phyloP scores from a whole-genome alignment of 2,888 invertebrate genomes.

The Lagria hirta region DNA sequence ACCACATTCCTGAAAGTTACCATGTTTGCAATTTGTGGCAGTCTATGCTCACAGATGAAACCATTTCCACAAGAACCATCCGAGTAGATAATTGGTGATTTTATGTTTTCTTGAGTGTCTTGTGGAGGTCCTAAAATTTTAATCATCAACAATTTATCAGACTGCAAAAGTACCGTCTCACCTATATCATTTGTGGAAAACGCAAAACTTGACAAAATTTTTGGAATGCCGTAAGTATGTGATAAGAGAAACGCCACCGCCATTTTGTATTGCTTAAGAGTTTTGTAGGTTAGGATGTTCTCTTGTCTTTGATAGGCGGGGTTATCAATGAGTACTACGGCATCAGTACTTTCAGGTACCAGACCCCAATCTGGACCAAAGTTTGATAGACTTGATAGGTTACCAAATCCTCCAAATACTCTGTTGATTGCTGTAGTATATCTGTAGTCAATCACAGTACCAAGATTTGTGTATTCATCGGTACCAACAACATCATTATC shows the following conservation, averaged over 20 bases:
- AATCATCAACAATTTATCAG: no score
- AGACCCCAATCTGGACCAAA: conserved; percentile 70
- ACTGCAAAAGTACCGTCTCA: no score
- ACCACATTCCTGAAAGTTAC: conserved; percentile 68
- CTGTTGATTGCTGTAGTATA: conserved; percentile 60
- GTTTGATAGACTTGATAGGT: conserved; percentile 64
- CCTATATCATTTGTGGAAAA: no score
- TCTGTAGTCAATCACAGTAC: conserved; percentile 76
- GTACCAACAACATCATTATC: background rate
- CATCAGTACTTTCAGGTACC: conserved; percentile 50
- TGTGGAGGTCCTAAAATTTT: conserved; percentile 74
- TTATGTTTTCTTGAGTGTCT: conserved; percentile 59
- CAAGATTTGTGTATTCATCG: conserved; percentile 52
- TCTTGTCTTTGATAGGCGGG: conserved; percentile 74
- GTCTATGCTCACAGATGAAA: conserved; percentile 84
- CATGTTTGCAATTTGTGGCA: conserved; percentile 80
- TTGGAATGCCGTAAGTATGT: conserved; percentile 74
- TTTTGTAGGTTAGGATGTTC: conserved; percentile 65
- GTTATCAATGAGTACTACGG: conserved; percentile 58
- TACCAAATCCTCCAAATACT: conserved; percentile 62
- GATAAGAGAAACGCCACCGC: conserved; percentile 84
- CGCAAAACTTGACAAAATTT: conserved; percentile 81
- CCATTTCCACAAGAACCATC: conserved; percentile 69
- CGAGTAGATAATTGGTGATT: conserved; percentile 61
- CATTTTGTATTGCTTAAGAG: conserved; percentile 61